Evolutionary conservation across 2,888 invertebrate species (phyloP).

Genomic region (Drosophila longiperda): DNA sequence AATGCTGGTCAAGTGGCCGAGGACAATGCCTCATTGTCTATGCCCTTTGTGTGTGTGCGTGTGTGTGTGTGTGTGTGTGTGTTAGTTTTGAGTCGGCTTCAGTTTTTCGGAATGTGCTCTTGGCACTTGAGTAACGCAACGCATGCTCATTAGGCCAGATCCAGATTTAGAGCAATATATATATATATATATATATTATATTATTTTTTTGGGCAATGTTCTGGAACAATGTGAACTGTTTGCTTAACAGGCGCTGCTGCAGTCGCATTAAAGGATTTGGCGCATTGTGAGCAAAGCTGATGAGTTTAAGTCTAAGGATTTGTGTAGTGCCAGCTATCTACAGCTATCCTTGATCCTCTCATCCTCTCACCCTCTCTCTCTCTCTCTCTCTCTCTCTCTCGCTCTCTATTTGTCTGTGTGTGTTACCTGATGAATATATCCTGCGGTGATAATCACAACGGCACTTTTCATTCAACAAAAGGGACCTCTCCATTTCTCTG

Average conservation of each 20-base stretch:
- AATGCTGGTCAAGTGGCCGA: slow-evolving; percentile 32
- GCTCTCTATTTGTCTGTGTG: background rate
- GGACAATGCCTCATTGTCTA: slow-evolving; percentile 18
- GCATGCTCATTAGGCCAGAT: slow-evolving; percentile 46
- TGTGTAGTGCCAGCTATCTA: slow-evolving; percentile 3
- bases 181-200: too few relatives aligned
- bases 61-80: too few relatives aligned
- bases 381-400: too few relatives aligned
- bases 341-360: background rate
- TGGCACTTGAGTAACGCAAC: slow-evolving; percentile 21
- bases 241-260: slow-evolving; percentile 26
- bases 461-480: slow-evolving; percentile 54
- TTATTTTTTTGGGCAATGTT: slow-evolving; percentile 19
- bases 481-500: slow-evolving; percentile 8
- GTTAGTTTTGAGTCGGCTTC: background rate
- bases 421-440: slow-evolving; percentile 49
- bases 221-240: slow-evolving; percentile 29
- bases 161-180: slow-evolving; percentile 58
- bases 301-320: slow-evolving; percentile 42
- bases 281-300: slow-evolving; percentile 36
- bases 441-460: slow-evolving; percentile 67
- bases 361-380: background rate
- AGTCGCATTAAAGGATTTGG: slow-evolving; percentile 67
- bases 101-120: background rate
- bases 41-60: background rate